Evolutionary conservation across 2,113 vertebrate species (phyloP), one percentile per base, ranked within the genome.

Genomic region (Pipa parva): DNA sequence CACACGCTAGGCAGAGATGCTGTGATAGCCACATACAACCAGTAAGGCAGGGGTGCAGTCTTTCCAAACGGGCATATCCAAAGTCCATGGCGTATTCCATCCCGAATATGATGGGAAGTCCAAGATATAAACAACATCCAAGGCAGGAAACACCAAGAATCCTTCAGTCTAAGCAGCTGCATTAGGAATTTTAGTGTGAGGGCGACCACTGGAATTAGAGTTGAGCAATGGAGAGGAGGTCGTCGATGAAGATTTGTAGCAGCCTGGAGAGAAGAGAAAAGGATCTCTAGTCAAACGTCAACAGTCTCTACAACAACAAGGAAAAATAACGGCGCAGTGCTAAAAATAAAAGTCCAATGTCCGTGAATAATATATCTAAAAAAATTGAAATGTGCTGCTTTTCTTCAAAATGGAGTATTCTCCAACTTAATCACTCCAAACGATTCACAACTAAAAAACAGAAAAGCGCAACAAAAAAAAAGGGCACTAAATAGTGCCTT

Each of bases 71-170:
- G 97, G 31, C 92, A 98, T 39, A 99, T 76, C 97, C 97, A 99
- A 39, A 99, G 80, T 54, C 96, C 95, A 4, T 89, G 97, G 37
- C 92, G 93, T 63, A 92, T 87, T 20, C 91, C 97, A 0, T 99
- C 97, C 52, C 94, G 88, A 28, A 98, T 51, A 1, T 99, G 97
- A 77, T 99, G 97, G 2, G 97, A 95, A 5, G 88, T 91, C 91
- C 96, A 92, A 29, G 94, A 92, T 59, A 98, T 86, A 66, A 97
- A 94, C 18, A 98, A 75, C 93, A 98, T 93, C 96, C 95, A 98
- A 3, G 96, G 97, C 73, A 99, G 83, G 73, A 94, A 95, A 80
- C 92, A 94, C 95, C 94, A 97, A 0, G 93, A 92, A 29, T 95
- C 93, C 75, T 93, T 96, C 67, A 97, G 90, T 72, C 86, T 92